phyloP scores from a whole-genome alignment of 2,888 invertebrate species.

The Noctuana brunneofusca region DNA sequence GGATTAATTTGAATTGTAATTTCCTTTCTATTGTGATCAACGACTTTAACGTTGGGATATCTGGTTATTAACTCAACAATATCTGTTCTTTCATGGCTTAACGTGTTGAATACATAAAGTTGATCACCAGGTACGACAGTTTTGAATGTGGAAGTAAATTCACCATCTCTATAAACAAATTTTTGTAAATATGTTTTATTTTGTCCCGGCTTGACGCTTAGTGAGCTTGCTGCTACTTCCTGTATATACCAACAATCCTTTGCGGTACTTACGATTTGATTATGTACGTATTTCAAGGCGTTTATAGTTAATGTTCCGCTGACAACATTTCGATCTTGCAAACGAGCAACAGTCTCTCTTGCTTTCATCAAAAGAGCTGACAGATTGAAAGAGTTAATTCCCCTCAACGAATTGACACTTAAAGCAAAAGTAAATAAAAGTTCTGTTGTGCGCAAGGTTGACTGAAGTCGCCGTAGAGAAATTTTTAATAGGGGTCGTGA shows the following conservation, averaged over 20 bases:
- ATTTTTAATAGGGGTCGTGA: slow-evolving; percentile 93
- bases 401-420: slow-evolving; percentile 83
- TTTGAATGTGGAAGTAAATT: slow-evolving; percentile 63
- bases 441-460: slow-evolving; percentile 90
- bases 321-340: slow-evolving; percentile 98
- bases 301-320: slow-evolving; percentile 95
- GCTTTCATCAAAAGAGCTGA: slow-evolving; percentile 78
- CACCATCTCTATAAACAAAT: slow-evolving; percentile 68
- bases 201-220: slow-evolving; percentile 89
- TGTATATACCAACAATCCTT: slow-evolving; percentile 73
- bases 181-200: slow-evolving; percentile 83
- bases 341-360: slow-evolving; percentile 91
- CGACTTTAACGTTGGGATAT: slow-evolving; percentile 87
- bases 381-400: slow-evolving; percentile 80
- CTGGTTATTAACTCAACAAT: slow-evolving; percentile 88
- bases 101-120: slow-evolving; percentile 92
- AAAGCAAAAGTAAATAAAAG: slow-evolving; percentile 91
- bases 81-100: slow-evolving; percentile 90
- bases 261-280: slow-evolving; percentile 74
- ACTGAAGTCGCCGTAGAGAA: slow-evolving; percentile 91
- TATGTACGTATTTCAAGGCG: slow-evolving; percentile 93
- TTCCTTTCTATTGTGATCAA: slow-evolving; percentile 85
- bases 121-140: slow-evolving; percentile 83
- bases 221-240: slow-evolving; percentile 61
- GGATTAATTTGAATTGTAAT: slow-evolving; percentile 68